These are phyloP conservation scores for Palythoa grandis DNA, from an alignment of 92 coral and sea anemone species.

Conservation along the genomic window DNA sequence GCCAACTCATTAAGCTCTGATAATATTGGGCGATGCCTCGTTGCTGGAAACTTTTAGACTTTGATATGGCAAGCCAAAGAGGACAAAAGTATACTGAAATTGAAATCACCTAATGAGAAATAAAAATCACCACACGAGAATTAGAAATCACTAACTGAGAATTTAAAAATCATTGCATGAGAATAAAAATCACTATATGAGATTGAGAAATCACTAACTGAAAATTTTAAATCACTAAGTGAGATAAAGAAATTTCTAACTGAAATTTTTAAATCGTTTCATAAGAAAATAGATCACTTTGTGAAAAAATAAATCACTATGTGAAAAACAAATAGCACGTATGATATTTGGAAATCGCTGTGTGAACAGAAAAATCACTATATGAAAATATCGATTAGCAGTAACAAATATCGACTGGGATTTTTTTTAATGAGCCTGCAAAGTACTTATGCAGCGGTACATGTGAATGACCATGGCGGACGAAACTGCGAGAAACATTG, in stretches of 20 bases:
- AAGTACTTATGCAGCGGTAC: conserved; percentile 19
- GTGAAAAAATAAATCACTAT: neutral
- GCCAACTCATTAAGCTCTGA: too few species aligned
- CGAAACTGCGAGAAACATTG: conserved; percentile 10
- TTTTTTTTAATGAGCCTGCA: conserved; percentile 31
- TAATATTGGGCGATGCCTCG: too few species aligned
- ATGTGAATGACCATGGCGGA: conserved; percentile 18
- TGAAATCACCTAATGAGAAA: conserved; percentile 1
- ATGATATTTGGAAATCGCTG: neutral
- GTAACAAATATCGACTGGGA: conserved; percentile 12
- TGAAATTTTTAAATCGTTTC: too few species aligned
- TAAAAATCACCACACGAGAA: neutral
- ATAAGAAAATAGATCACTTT: neutral
- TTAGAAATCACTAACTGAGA: conserved; percentile 7
- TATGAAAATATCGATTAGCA: conserved; percentile 35
- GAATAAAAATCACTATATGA: neutral
- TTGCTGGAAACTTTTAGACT: too few species aligned
- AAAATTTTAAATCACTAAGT: neutral
- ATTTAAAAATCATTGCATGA: too few species aligned
- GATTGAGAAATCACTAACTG: conserved; percentile 20
- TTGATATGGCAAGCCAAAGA: too few species aligned
- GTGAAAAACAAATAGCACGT: neutral
- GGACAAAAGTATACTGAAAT: neutral
- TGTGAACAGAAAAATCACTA: neutral
- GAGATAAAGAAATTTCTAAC: neutral